A percentile compares a stretch with the other conserved stretches of the same genome.
These are phyloP conservation scores for Caenorhabditis sp. DNA, from an alignment of 2,888 invertebrate species.

Conservation along the genomic window DNA sequence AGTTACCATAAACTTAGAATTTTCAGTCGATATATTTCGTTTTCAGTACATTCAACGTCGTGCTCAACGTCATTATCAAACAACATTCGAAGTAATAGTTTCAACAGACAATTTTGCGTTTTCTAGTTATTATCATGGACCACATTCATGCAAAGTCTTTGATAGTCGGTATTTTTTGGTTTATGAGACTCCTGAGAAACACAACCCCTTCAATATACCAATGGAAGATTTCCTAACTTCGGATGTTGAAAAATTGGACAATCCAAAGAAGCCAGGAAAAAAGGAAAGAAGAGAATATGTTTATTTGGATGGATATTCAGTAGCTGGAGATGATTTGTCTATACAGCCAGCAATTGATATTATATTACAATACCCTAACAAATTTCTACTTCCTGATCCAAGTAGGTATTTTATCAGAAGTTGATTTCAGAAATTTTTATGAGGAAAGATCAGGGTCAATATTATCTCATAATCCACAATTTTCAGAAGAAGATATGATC, in stretches of 20 bases:
- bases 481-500: conserved; percentile 24
- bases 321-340: conserved; percentile 42
- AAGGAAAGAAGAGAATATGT: conserved; percentile 28
- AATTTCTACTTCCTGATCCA: conserved; percentile 40
- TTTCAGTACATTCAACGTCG: conserved; percentile 39
- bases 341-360: conserved; percentile 33
- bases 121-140: conserved; percentile 37
- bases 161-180: conserved; percentile 25
- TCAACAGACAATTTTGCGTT: conserved; percentile 34
- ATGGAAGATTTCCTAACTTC: conserved; percentile 39
- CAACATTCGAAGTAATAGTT: conserved; percentile 31
- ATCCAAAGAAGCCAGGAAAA: too few species aligned
- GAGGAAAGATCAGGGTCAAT: too few species aligned
- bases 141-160: conserved; percentile 26
- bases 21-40: too few species aligned
- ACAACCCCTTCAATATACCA: conserved; percentile 36
- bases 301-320: conserved; percentile 32
- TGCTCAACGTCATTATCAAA: conserved; percentile 28
- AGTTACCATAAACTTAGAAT: conserved; percentile 7
- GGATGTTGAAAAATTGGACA: conserved; percentile 24
- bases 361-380: conserved; percentile 34
- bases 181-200: conserved; percentile 31
- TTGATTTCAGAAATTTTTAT: neutral
- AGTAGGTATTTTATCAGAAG: conserved; percentile 7
- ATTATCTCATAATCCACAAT: too few species aligned